Percentiles rank a stretch among this genome's conserved stretches.
These are phyloP conservation scores for Mus spretus DNA, from an alignment of 2,797 vertebrate genomes.

Conservation along the genomic window DNA sequence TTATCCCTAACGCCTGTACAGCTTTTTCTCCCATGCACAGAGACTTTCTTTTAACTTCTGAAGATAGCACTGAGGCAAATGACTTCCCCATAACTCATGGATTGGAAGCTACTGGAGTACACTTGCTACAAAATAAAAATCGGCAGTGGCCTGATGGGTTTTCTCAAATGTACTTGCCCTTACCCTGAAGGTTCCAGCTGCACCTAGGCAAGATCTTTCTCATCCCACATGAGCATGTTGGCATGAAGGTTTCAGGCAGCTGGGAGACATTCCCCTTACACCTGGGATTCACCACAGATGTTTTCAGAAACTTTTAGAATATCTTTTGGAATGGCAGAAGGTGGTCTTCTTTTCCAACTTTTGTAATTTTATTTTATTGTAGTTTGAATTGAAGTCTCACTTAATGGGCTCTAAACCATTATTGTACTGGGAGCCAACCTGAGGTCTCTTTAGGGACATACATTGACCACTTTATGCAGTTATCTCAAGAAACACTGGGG, in stretches of 20 bases:
- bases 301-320: constrained; percentile 9
- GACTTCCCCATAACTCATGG: constrained; percentile 6
- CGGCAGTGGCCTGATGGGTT: not conserved
- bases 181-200: not conserved
- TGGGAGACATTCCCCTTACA: not conserved
- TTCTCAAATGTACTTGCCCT: not conserved
- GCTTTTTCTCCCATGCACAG: constrained; percentile 46
- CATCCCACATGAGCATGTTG: not conserved
- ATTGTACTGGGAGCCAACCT: not conserved
- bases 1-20: constrained; percentile 49
- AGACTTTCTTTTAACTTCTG: constrained; percentile 68
- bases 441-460: not conserved
- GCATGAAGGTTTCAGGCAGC: not conserved
- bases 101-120: constrained; percentile 58
- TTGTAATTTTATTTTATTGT: not conserved
- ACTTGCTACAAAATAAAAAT: constrained; percentile 45
- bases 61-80: constrained; percentile 20
- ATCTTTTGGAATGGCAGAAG: not conserved
- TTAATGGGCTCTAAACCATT: not conserved
- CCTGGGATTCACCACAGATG: not conserved
- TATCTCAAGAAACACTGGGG: constrained; percentile 17
- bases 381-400: not conserved
- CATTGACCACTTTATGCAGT: not conserved
- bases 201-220: not conserved
- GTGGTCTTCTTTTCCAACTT: constrained; percentile 22